Evolutionary conservation across 2,888 invertebrate species (phyloP), one percentile per base, ranked within the genome.

Genomic region (Formica aserva): DNA sequence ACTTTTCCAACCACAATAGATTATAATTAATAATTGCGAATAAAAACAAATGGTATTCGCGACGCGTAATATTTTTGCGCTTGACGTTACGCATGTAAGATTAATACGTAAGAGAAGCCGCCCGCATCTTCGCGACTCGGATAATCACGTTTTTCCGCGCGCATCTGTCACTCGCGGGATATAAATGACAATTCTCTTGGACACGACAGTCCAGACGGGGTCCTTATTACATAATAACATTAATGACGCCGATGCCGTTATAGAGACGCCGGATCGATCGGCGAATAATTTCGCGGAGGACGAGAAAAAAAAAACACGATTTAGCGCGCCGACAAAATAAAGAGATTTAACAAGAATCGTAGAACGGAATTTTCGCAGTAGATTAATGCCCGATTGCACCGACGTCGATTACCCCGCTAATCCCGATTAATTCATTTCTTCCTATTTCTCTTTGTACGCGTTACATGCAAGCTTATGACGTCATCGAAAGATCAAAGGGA

Each of bases 171-270:
- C n/a, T 52, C 45, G 63, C 11, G 9, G 38, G 38, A 57, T 77
- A 77, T 41, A 67, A 77, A 77, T 35, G 38, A 66, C 66, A 29
- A 52, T 55, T 13, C 26, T 13, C 18, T 26, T 18, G 48, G 48
- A 75, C 45, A 48, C 26, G 65, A 76, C 65, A 65, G 48, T 52
- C 35, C 18, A 38, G 9, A 8, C 38, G 32, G n/a, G 48, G 29
- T 29, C 41, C 29, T 66, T 67, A 67, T 77, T 66, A 67, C 29
- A 22, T 77, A 67, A 77, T 67, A 38, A 29, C n/a, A 67, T 77
- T 67, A 77, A 77, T 29, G n/a, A 57, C 67, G 38, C n/a, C 8
- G 26, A 26, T 52, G 18, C 15, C 4, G 48, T 8, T 18, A 3
- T n/a, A 11, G 4, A 8, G 22, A 41, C 11, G 29, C 15, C 52